Evolutionary conservation across 2,113 vertebrate genomes (phyloP).

Genomic region (Haemorhous mexicanus): DNA sequence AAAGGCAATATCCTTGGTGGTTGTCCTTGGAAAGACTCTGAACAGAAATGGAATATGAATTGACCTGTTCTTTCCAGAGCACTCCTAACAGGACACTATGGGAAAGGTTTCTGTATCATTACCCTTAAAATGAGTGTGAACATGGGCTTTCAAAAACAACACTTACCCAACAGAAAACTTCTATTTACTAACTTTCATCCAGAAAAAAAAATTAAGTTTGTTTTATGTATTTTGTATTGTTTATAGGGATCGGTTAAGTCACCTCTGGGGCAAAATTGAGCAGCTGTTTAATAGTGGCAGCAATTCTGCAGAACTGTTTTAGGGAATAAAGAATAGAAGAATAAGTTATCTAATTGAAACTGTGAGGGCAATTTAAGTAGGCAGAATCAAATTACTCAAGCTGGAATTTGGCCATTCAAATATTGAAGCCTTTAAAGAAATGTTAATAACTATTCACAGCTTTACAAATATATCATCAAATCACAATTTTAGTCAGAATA

Average conservation of each 20-base stretch:
- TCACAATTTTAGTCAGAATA: constrained; percentile 54
- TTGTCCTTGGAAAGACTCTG: not conserved
- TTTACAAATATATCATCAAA: constrained; percentile 58
- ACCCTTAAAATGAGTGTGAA: not conserved
- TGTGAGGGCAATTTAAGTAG: constrained; percentile 59
- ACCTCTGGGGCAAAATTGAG: constrained; percentile 49
- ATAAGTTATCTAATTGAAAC: constrained; percentile 59
- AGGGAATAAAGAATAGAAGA: constrained; percentile 42
- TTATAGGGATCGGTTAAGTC: not conserved
- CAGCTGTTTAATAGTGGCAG: constrained; percentile 49
- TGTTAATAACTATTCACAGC: constrained; percentile 58
- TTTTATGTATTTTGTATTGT: not conserved
- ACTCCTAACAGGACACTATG: not conserved
- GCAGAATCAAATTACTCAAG: constrained; percentile 63
- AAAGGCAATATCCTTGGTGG: not conserved
- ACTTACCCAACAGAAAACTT: not conserved
- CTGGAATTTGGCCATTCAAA: constrained; percentile 59
- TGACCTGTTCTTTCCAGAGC: not conserved
- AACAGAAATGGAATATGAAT: not conserved
- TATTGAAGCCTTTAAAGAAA: constrained; percentile 55
- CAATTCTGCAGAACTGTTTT: constrained; percentile 31
- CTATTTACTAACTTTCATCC: not conserved
- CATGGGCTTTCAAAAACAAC: not conserved
- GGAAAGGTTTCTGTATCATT: not conserved
- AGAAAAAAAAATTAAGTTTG: not conserved